Base-by-base conservation (phyloP, 2,113 vertebrate species). In the Zapornia atra region DNA sequence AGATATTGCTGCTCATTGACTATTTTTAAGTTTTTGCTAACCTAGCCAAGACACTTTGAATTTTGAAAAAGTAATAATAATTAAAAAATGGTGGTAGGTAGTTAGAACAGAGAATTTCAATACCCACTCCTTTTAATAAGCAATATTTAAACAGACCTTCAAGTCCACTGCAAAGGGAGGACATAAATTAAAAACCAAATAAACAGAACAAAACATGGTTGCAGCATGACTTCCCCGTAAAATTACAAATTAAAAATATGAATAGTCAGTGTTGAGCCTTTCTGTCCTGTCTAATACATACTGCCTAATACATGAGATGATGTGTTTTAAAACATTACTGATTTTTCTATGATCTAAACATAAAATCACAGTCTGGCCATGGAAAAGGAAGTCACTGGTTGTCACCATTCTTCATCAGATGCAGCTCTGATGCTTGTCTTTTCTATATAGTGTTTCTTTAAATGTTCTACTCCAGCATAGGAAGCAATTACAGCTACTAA, bases 401-500 rank as follows among this genome's bases (percentile, higher is more conserved):
- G 76, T 63, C 20, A 31, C 9, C 22, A n/a, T 24, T 56, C 56
- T 90, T 90, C n/a, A 78, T 57, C 72, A 50, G 51, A 51, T 31
- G 22, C 42, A 90, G 38, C 18, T 48, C 56, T 73, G 60, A 70
- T 48, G 38, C 34, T 83, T 51, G 3, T 70, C 68, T 65, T 56
- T 84, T 51, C 72, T 53, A 12, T 33, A 48, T 9, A 64, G 11
- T 38, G 60, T 60, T 82, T 68, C 72, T 83, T 88, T 28, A 92
- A 90, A 80, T 86, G 50, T 48, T 77, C 71, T 78, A 54, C 76
- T 86, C 40, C 71, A 90, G 53, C 53, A 68, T 17, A 87, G 59
- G 78, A 94, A 90, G 60, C 68, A 92, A 94, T 87, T 91, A 78
- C 51, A 95, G 77, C 34, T 78, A 44, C 77, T 94, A 95, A 94